Base-by-base conservation (phyloP, 2,113 vertebrate species). In the Atrichornis clamosus region DNA sequence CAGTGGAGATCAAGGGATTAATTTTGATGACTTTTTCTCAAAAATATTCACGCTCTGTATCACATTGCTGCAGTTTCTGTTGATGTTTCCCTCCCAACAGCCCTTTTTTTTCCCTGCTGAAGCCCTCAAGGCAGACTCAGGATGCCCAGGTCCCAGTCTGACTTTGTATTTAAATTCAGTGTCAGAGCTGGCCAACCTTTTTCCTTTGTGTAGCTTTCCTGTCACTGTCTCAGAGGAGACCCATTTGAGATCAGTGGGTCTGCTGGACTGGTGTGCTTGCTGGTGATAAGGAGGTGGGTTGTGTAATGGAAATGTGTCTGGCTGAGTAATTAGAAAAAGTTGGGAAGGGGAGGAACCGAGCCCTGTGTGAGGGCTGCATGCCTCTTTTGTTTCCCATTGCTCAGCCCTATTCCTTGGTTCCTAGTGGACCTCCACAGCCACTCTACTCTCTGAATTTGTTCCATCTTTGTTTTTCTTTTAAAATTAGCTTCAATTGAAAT, bases 201-300 rank as follows among this genome's bases (percentile, higher is more conserved):
- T 83, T 55, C 41, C 47, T 91, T 96, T 87, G 84, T 87, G 53
- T 69, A 85, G 35, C 53, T 89, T 95, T 94, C 79, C 63, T 89
- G 67, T 80, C 21, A 9, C 39, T 77, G 78, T 90, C 93, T 89
- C 68, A 74, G 82, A 85, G 74, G 87, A 83, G 69, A 77, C 50
- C 21, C 17, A 1, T 74, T 72, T 68, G 59, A 79, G 74, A 91
- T 94, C 87, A 70, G 70, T 70, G 83, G 46, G 90, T 83, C 82
- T 94, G 46, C 59, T 86, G 65, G 46, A 55, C 42, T 91, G 42
- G 30, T 80, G 64, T 90, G 73, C 46, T 49, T 83, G 67, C 46
- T 76, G 52, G 30, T 85, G 90, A 91, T 92, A 96, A 94, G 91
- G 42, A 91, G 50, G 59, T 46, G 52, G 30, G 23, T 44, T 92